A percentile compares a stretch with the other conserved stretches of the same genome.
Conservation (phyloP, 2,113 vertebrate genomes). For the Nyctereutes procyonoides region DNA sequence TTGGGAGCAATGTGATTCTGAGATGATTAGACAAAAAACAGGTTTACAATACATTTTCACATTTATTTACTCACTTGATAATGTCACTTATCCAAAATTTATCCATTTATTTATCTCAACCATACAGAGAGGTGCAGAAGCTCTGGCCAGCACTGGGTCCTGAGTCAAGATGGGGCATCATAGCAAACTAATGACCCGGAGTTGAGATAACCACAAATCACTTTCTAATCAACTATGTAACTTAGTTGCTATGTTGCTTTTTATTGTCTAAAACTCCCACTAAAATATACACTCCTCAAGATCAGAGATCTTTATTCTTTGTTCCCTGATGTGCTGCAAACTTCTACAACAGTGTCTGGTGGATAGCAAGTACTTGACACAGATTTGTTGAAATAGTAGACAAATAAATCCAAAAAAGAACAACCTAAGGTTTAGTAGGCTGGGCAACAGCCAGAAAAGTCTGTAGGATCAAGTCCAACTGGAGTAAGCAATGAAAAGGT, state of each 20-base stretch:
- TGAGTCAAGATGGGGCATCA: background rate
- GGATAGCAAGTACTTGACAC: background rate
- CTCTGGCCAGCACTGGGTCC: background rate
- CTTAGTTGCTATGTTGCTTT: background rate
- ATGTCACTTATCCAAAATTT: slow-evolving; percentile 13
- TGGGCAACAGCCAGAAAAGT: background rate
- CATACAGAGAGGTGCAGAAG: background rate
- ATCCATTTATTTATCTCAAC: background rate
- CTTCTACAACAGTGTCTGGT: background rate
- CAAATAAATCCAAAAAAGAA: background rate
- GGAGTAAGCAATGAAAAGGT: background rate
- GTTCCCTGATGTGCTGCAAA: background rate
- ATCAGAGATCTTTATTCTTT: background rate
- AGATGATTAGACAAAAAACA: slow-evolving; percentile 40
- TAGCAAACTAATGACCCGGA: background rate
- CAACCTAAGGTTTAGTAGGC: background rate
- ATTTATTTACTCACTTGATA: slow-evolving; percentile 1
- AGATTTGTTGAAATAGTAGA: background rate
- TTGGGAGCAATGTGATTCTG: background rate
- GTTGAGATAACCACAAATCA: background rate
- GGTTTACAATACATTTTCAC: slow-evolving; percentile 23
- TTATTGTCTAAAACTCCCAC: background rate
- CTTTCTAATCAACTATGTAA: background rate
- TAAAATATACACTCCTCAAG: background rate
- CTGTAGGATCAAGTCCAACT: background rate